Evolutionary conservation across 2,797 vertebrate species (phyloP), one percentile per base, ranked within the genome.

Genomic region (Falco concolor): DNA sequence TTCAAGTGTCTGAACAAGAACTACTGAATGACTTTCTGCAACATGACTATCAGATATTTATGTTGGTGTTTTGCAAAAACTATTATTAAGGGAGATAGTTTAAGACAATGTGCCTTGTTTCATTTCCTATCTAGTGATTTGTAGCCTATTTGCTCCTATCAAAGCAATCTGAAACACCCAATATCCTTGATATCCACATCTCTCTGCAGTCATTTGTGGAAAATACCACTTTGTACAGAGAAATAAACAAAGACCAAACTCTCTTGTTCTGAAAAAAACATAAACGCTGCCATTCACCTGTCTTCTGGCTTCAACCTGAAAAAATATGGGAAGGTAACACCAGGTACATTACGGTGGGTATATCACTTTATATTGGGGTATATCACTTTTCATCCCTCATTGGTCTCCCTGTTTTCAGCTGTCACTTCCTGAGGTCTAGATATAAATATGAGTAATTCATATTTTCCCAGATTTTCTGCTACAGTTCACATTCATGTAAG

Each of bases 161-260:
- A 93, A 44, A 80, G 77, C 93, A 85, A 95, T 94, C 93, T 96
- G 92, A 95, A 92, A 87, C 56, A 89, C 70, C 59, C 79, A 91
- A 52, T 95, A 94, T 96, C 91, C 76, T 95, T 74, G 73, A 96
- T 92, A 96, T 49, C 70, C 49, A 78, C 83, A 90, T 94, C 87
- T 85, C 88, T 94, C 86, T 82, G 32, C 92, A 80, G 95, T 72
- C 67, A 47, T 91, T 78, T 92, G 64, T 80, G 72, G 79, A 40
- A 93, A 93, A 61, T 85, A 87, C 77, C 45, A 67, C 75, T 70
- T 91, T 74, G 83, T 53, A 74, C 19, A 82, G 44, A 89, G 63
- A 76, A 90, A 86, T 67, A 94, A 91, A 90, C 53, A 92, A 93
- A 81, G 45, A 23, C 19, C 67, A 82, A 87, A 76, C 77, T 57